Evolutionary conservation across 1,140 invertebrate genomes (phyloP), one percentile per base, ranked within the genome.

Genomic region (Orchestia grillus): DNA sequence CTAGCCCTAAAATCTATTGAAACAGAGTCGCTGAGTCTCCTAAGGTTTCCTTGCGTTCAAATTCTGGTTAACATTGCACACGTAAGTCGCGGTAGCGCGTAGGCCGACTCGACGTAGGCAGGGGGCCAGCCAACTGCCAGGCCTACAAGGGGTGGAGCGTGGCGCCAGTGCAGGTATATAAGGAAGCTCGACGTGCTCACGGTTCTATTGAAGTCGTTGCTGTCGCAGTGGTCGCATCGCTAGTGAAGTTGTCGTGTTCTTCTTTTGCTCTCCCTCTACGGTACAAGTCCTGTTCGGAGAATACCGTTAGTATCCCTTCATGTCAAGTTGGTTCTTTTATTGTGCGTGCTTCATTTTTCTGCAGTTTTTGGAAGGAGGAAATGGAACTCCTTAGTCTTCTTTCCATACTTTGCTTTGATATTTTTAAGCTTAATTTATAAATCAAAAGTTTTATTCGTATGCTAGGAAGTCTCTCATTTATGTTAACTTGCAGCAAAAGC

Each of bases 71-170:
- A 15, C 62, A 36, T 77, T 23, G 1, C 62, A 28, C 62, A 77
- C 62, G 62, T 36, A 77, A 77, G 28, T 36, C 62, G 47, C 62
- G 11, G 23, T 90, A 41, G 3, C 88, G 88, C 88, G 88, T 90
- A 90, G 88, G 88, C 88, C n/a, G 88, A 15, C 62, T 19, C 88
- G 42, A 90, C 88, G 88, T 90, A 90, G 88, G 88, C 88, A 8
- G 88, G 16, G 43, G 88, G 41, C 23, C 88, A 44, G 88, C 43
- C 88, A 90, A 42, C 88, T 41, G 88, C 88, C 3, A 90, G 88
- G 41, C 88, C 41, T 41, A 41, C 11, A 90, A 42, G 88, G 88
- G 88, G 88, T 16, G 88, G 88, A 90, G 88, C 28, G 36, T 90
- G 41, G 43, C 41, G 28, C 28, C n/a, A 90, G 41, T 44, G 88